Percentiles rank a stretch among this genome's conserved stretches.
Conservation (phyloP, 2,113 vertebrate species). For the Ctenomys sociabilis region DNA sequence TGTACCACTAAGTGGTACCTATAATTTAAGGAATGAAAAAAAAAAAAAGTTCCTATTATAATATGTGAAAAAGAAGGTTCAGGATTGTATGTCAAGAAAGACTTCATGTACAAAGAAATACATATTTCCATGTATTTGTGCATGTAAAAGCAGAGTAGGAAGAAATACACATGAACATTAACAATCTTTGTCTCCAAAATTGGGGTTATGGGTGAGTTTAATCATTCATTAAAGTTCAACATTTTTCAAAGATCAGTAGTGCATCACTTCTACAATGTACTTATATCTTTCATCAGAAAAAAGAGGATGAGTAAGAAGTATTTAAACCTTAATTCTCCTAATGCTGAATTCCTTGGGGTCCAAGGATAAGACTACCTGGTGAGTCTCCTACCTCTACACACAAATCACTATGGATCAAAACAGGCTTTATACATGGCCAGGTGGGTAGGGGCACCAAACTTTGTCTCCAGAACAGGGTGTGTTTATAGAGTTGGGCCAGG, state of each 20-base stretch:
- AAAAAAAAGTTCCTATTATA: neutral
- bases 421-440: no score
- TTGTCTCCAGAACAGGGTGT: neutral
- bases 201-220: neutral
- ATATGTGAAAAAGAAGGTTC: neutral
- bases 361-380: rapidly evolving
- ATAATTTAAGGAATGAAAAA: slow-evolving; percentile 21
- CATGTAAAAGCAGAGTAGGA: neutral
- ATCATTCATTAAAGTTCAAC: neutral
- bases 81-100: neutral
- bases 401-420: rapidly evolving
- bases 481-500: rapidly evolving
- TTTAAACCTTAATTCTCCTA: neutral
- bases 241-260: neutral
- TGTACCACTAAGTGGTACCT: neutral
- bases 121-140: neutral
- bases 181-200: neutral
- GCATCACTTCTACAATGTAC: neutral
- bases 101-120: neutral
- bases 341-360: neutral
- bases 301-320: neutral
- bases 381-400: rapidly evolving
- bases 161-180: neutral
- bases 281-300: neutral
- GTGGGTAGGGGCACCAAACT: rapidly evolving